Conservation (phyloP, 2,888 invertebrate genomes). For the Dromius quadrimaculatus region DNA sequence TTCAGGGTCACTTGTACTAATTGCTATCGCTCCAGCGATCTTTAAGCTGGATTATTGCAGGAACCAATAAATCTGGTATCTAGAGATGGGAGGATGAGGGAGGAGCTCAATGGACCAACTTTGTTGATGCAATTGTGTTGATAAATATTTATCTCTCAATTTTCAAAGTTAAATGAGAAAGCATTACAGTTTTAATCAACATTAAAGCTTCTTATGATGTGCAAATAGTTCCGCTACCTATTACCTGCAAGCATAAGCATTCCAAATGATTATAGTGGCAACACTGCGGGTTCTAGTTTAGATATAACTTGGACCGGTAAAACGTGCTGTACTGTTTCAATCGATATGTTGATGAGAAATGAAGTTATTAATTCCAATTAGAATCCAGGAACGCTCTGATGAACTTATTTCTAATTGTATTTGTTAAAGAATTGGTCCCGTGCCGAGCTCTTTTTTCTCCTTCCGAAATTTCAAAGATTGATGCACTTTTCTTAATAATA, state of each 20-base stretch:
- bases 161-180: not conserved
- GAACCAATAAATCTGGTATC: constrained; percentile 1
- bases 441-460: too few species aligned
- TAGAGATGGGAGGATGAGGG: not conserved
- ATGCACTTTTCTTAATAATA: not conserved
- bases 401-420: constrained; percentile 17
- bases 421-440: not conserved
- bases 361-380: constrained; percentile 26
- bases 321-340: not conserved
- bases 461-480: not conserved
- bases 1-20: constrained; percentile 38
- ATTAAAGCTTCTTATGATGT: not conserved
- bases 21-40: constrained; percentile 25
- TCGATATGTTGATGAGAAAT: constrained; percentile 3
- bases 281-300: too few species aligned
- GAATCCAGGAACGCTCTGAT: not conserved
- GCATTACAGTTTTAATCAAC: not conserved
- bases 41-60: too few species aligned
- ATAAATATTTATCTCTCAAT: too few species aligned
- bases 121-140: too few species aligned
- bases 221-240: too few species aligned
- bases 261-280: too few species aligned
- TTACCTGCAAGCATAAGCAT: too few species aligned
- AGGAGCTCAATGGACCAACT: too few species aligned
- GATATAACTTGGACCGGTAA: constrained; percentile 2